phyloP scores from a whole-genome alignment of 2,113 vertebrate genomes.

The Eurypyga helias region DNA sequence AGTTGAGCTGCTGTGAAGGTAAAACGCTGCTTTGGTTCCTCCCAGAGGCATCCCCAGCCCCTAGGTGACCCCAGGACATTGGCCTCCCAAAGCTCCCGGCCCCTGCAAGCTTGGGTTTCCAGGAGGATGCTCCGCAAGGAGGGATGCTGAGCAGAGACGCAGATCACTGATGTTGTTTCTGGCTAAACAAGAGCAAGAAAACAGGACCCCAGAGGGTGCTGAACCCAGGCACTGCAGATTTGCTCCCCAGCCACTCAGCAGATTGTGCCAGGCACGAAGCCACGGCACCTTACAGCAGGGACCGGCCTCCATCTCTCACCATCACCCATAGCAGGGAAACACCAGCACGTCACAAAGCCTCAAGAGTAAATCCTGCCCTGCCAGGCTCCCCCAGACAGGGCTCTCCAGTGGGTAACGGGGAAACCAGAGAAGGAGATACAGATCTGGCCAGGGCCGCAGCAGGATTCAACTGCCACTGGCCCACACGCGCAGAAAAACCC shows the following conservation, averaged over 20 bases:
- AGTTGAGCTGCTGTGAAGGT: neutral
- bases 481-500: neutral
- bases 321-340: neutral
- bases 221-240: neutral
- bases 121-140: neutral
- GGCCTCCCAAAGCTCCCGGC: neutral
- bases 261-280: neutral
- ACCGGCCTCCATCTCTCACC: neutral
- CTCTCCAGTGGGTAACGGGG: rapidly evolving
- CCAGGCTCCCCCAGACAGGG: neutral
- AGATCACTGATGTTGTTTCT: neutral
- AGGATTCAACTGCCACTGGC: neutral
- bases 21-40: neutral
- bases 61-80: rapidly evolving
- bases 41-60: neutral
- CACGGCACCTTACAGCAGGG: neutral
- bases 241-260: neutral
- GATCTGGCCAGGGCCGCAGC: neutral
- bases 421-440: neutral
- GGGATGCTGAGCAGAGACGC: neutral
- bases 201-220: neutral
- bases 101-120: rapidly evolving
- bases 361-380: neutral
- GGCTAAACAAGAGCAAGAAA: neutral
- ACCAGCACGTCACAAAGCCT: neutral